These are phyloP conservation scores for Melanchra persicariae DNA, from an alignment of 2,888 invertebrate species.

Conservation along the genomic window DNA sequence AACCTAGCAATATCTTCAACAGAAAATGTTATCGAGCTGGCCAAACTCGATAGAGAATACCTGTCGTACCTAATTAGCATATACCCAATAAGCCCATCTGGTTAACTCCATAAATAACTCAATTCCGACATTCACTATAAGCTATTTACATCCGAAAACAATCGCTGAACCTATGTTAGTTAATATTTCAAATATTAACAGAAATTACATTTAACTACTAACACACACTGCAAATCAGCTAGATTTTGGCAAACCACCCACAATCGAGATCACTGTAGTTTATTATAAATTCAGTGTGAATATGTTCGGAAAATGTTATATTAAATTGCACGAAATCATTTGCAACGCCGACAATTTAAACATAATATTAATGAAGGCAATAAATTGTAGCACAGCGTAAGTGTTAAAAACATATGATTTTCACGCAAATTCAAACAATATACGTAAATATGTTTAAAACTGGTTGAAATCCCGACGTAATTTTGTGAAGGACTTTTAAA, in stretches of 20 bases:
- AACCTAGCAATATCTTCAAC: not conserved
- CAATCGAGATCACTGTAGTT: slow-evolving; percentile 32
- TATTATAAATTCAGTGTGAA: slow-evolving; percentile 38
- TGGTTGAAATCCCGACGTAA: not conserved
- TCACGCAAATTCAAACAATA: not conserved
- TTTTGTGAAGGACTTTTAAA: not conserved
- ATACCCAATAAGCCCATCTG: not conserved
- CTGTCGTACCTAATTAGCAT: not conserved
- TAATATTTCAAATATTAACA: slow-evolving; percentile 29
- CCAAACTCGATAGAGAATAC: not conserved
- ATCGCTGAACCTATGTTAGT: not conserved
- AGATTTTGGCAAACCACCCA: slow-evolving; percentile 41
- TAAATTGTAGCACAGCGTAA: slow-evolving; percentile 41
- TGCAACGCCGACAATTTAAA: slow-evolving; percentile 34
- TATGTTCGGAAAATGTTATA: slow-evolving; percentile 18
- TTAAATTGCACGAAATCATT: slow-evolving; percentile 36
- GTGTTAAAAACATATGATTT: slow-evolving; percentile 45
- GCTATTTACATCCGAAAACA: not conserved
- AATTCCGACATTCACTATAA: not conserved
- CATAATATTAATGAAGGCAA: slow-evolving; percentile 33
- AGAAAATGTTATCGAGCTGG: not conserved
- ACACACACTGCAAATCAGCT: slow-evolving; percentile 24
- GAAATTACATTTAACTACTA: not conserved
- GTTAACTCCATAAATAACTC: slow-evolving; percentile 7
- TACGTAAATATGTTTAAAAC: not conserved